Evolutionary conservation across 2,797 vertebrate genomes (phyloP).

Genomic region (Coregonus suidteri): DNA sequence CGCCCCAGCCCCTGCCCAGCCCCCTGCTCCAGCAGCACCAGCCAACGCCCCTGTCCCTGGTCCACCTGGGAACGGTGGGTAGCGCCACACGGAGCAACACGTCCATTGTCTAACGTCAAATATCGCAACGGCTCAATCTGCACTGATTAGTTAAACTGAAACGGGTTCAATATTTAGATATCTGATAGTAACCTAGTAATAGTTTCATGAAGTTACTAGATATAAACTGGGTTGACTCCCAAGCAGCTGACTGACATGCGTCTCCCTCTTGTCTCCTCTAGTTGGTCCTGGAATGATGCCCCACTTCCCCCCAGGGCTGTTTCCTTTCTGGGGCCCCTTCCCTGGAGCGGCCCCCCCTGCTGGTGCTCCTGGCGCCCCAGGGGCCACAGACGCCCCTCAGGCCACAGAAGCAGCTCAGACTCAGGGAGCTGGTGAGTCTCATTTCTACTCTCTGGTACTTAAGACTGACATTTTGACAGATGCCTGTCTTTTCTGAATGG

Average conservation of each 20-base stretch:
- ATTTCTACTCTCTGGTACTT: background rate
- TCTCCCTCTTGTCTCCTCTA: slow-evolving; percentile 47
- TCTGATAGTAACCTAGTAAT: background rate
- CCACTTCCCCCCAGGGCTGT: slow-evolving; percentile 90
- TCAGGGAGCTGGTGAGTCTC: slow-evolving; percentile 67
- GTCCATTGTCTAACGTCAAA: background rate
- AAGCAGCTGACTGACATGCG: background rate
- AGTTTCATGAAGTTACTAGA: background rate
- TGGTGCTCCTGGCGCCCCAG: slow-evolving; percentile 57
- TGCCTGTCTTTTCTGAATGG: background rate
- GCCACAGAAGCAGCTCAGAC: slow-evolving; percentile 50
- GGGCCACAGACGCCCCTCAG: slow-evolving; percentile 54
- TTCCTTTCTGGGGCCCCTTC: slow-evolving; percentile 94
- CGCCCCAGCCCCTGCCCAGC: slow-evolving; percentile 73
- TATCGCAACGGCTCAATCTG: background rate
- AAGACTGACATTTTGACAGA: background rate
- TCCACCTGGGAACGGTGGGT: slow-evolving; percentile 84
- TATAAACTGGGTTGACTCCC: background rate
- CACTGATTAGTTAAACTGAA: background rate
- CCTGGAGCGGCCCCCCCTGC: slow-evolving; percentile 79
- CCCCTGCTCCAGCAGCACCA: slow-evolving; percentile 76
- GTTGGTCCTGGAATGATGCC: slow-evolving; percentile 89
- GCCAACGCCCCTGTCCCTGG: slow-evolving; percentile 73
- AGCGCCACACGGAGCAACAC: background rate
- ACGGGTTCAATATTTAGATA: background rate